Conservation (phyloP, 2,888 invertebrate genomes). For the Scaptodrosophila latifasciaeformis region DNA sequence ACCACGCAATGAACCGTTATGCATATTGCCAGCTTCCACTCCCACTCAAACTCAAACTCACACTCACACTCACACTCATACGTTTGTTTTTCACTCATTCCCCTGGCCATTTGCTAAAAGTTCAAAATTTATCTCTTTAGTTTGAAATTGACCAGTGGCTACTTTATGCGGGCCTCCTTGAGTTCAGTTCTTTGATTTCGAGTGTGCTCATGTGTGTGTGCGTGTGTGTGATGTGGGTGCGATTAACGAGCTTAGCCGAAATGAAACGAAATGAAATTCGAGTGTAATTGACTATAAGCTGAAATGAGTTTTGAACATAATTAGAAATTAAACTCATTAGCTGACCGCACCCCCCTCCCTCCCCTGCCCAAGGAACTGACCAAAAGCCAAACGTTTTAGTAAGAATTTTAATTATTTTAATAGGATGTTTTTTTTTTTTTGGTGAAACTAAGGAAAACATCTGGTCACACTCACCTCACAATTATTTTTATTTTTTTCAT, state of each 20-base stretch:
- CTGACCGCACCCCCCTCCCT: too few relatives aligned
- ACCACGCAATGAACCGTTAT: slow-evolving; percentile 55
- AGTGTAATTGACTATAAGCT: too few relatives aligned
- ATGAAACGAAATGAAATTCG: too few relatives aligned
- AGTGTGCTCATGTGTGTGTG: too few relatives aligned
- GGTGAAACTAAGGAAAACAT: too few relatives aligned
- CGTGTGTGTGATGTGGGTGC: slow-evolving; percentile 58
- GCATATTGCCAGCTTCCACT: slow-evolving; percentile 37
- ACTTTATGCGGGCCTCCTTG: slow-evolving; percentile 29
- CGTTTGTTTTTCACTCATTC: slow-evolving; percentile 38
- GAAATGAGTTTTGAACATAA: too few relatives aligned
- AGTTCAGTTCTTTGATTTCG: background rate
- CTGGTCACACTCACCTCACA: background rate
- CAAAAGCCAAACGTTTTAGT: too few relatives aligned
- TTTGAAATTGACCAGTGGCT: slow-evolving; percentile 50
- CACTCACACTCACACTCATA: slow-evolving; percentile 18
- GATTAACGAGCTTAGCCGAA: background rate
- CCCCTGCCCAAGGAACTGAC: too few relatives aligned
- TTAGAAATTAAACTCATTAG: too few relatives aligned
- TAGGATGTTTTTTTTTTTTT: too few relatives aligned
- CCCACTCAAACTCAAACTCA: background rate
- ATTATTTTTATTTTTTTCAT: too few relatives aligned
- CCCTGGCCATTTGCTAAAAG: slow-evolving; percentile 22
- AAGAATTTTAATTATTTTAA: too few relatives aligned
- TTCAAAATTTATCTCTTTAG: slow-evolving; percentile 21